phyloP scores from a whole-genome alignment of 2,888 invertebrate genomes.

The Melinopterus prodromus region DNA sequence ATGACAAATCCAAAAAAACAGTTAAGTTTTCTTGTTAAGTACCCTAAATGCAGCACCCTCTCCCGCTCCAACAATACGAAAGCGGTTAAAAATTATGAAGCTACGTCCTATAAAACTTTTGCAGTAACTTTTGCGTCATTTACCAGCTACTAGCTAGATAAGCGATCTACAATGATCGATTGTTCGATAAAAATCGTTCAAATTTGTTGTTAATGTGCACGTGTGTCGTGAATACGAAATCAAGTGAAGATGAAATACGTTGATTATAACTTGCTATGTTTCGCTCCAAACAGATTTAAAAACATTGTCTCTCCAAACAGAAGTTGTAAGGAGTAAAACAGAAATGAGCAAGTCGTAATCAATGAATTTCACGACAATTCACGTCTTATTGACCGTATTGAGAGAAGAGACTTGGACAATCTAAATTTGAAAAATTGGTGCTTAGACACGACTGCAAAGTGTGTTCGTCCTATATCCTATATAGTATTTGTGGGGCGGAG shows the following conservation, averaged over 20 bases:
- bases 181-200: background rate
- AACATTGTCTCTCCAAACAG: too few species aligned
- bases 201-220: background rate
- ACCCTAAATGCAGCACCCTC: slow-evolving; percentile 5
- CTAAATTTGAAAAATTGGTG: background rate
- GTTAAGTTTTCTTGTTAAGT: background rate
- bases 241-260: background rate
- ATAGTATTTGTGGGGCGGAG: slow-evolving; percentile 14
- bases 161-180: background rate
- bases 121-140: background rate
- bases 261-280: background rate
- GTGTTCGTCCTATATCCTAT: background rate
- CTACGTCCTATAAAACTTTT: background rate
- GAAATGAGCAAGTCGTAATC: background rate
- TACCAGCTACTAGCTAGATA: background rate
- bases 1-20: slow-evolving; percentile 28
- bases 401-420: background rate
- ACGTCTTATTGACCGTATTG: background rate
- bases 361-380: background rate
- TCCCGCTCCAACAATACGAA: slow-evolving; percentile 9
- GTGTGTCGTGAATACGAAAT: background rate
- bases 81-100: slow-evolving; percentile 17
- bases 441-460: background rate
- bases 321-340: background rate
- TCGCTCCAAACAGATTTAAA: background rate